Evolutionary conservation across 2,113 vertebrate species (phyloP), one percentile per base, ranked within the genome.

Genomic region (Zingel zingel): DNA sequence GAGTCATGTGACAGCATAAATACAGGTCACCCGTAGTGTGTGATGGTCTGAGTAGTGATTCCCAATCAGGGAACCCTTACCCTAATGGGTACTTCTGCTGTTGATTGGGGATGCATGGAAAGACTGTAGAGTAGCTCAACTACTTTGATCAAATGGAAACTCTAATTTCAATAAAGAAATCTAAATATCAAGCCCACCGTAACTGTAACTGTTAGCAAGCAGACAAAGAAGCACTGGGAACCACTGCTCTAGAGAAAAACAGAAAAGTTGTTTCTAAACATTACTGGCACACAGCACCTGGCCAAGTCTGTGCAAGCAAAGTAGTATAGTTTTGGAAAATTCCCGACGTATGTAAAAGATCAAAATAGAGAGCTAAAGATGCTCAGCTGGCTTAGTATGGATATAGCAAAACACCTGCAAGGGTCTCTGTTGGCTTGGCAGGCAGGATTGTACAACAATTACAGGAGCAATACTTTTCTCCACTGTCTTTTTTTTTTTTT

Each of bases 1-100:
- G 48, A 71, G 18, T 76, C 54, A 58, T 72, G 65, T 50, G 45
- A 77, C 57, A 47, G 30, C 25, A 16, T 30, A 13, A 59, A 36
- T 69, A 64, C 21, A 65, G 25, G 47, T 30, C 39, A n/a, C 21
- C 30, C 45, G 25, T 16, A 18, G 43, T 4, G 30, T 64, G 13
- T 25, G 13, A 70, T 56, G 11, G 51, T 50, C 8, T 30, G 18
- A 39, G 48, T 13, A 15, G 15, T 39, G 27, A 67, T 33, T 48
- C 12, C 39, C 39, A 8, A 10, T 33, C 5, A 33, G 64, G 14
- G 10, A 68, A 15, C 10, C 12, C 33, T 36, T 5, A 11, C 18
- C 16, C 47, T 43, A 27, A 6, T 27, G 27, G 11, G 2, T 30
- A n/a, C 23, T 53, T 67, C 12, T 19, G 7, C 45, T 10, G 66